Evolutionary conservation across 1,140 invertebrate genomes (phyloP).

Genomic region (Streblospio benedicti): DNA sequence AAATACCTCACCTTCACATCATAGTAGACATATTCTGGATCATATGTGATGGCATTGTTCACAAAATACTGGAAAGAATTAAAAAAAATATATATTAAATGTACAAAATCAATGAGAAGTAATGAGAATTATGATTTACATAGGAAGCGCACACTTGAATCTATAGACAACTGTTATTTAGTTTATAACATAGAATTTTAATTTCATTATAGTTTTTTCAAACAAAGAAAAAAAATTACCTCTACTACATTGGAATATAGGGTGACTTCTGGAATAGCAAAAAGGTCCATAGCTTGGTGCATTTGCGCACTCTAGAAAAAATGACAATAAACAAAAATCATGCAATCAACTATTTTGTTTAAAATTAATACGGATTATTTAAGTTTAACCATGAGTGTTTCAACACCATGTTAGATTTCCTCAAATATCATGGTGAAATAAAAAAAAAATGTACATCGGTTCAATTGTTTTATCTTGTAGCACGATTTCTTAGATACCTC

Average conservation of each 20-base stretch:
- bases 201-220: not conserved
- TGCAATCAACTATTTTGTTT: too few relatives aligned
- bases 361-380: too few relatives aligned
- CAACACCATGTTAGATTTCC: too few relatives aligned
- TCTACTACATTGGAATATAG: slow-evolving; percentile 86
- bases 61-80: slow-evolving; percentile 63
- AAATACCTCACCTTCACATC: slow-evolving; percentile 76
- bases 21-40: slow-evolving; percentile 88
- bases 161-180: not conserved
- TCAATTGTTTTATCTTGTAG: too few relatives aligned
- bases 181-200: not conserved
- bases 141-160: not conserved
- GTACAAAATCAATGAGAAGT: not conserved
- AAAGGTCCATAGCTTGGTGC: slow-evolving; percentile 92
- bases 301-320: slow-evolving; percentile 66
- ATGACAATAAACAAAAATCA: slow-evolving; percentile 11
- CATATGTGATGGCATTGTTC: slow-evolving; percentile 79
- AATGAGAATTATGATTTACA: slow-evolving; percentile 7
- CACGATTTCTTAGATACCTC: not conserved
- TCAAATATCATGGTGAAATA: too few relatives aligned
- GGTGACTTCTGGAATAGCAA: slow-evolving; percentile 92
- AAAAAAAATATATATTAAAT: slow-evolving; percentile 11
- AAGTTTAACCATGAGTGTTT: too few relatives aligned
- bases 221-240: slow-evolving; percentile 25
- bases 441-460: too few relatives aligned